Percentiles rank a stretch among this genome's conserved stretches.
Conservation (phyloP, 1,140 invertebrate genomes). For the Leptinotarsa defecta region DNA sequence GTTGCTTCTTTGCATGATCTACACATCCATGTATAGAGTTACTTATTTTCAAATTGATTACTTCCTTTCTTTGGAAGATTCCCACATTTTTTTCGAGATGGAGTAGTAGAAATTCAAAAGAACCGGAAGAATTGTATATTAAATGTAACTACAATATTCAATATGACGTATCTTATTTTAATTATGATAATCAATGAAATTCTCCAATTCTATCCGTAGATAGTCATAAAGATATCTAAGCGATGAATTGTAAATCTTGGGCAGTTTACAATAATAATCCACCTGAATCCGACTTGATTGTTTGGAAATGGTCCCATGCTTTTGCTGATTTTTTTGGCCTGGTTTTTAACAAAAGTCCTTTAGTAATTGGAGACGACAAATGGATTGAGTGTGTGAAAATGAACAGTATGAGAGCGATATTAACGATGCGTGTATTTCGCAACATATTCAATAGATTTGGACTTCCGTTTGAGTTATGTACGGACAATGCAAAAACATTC, state of each 20-base stretch:
- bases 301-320: background rate
- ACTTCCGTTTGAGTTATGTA: constrained; percentile 22
- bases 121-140: background rate
- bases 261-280: background rate
- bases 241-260: constrained; percentile 14
- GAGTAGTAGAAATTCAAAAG: no score
- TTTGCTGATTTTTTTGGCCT: constrained; percentile 50
- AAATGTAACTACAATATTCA: background rate
- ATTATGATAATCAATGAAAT: no score
- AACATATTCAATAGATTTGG: constrained; percentile 31
- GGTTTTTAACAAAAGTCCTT: constrained; percentile 40
- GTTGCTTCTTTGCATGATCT: no score
- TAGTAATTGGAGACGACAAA: constrained; percentile 45
- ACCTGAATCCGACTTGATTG: background rate
- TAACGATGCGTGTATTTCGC: constrained; percentile 29
- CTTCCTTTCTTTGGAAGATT: no score
- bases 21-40: no score
- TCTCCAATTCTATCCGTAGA: constrained; percentile 48
- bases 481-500: constrained; percentile 35
- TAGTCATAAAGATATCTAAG: constrained; percentile 26
- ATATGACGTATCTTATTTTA: background rate
- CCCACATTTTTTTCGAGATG: no score
- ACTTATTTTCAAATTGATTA: no score
- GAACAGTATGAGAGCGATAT: constrained; percentile 31
- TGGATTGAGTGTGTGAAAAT: constrained; percentile 45